phyloP scores from a whole-genome alignment of 2,888 invertebrate species.

The Sinopyrophorus schimmeli region DNA sequence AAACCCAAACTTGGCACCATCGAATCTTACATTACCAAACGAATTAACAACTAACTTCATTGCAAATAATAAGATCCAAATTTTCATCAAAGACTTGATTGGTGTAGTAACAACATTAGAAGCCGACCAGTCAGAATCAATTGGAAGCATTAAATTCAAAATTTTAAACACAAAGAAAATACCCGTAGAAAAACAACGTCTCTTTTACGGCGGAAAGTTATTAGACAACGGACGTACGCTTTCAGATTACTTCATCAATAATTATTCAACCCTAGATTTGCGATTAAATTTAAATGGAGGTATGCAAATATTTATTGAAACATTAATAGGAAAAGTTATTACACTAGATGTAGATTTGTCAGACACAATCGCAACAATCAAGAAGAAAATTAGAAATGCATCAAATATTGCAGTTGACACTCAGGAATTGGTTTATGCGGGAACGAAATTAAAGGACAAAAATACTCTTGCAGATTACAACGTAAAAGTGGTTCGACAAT shows the following conservation, averaged over 20 bases:
- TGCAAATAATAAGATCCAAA: slow-evolving; percentile 66
- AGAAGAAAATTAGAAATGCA: slow-evolving; percentile 9
- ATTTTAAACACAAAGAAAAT: slow-evolving; percentile 78
- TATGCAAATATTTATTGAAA: no score
- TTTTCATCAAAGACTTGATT: slow-evolving; percentile 64
- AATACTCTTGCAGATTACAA: slow-evolving; percentile 62
- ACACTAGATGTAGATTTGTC: slow-evolving; percentile 12
- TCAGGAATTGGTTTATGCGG: slow-evolving; percentile 10
- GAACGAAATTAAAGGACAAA: slow-evolving; percentile 6
- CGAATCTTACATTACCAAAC: no score
- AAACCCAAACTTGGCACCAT: no score
- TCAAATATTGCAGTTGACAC: slow-evolving; percentile 8
- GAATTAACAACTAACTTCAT: no score
- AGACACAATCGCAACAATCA: slow-evolving; percentile 11
- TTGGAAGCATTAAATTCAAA: slow-evolving; percentile 63
- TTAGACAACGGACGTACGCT: slow-evolving; percentile 68
- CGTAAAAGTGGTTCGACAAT: slow-evolving; percentile 93
- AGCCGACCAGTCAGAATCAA: slow-evolving; percentile 63
- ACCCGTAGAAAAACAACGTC: slow-evolving; percentile 79
- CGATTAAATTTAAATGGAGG: no score
- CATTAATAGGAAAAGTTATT: slow-evolving; percentile 47
- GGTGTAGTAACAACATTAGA: slow-evolving; percentile 62
- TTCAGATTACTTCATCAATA: no score
- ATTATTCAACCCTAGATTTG: no score
- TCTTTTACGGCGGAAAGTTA: slow-evolving; percentile 92